A percentile compares a stretch with the other conserved stretches of the same genome.
phyloP scores from a whole-genome alignment of 1,140 invertebrate genomes.

The Helicoverpa armigera region DNA sequence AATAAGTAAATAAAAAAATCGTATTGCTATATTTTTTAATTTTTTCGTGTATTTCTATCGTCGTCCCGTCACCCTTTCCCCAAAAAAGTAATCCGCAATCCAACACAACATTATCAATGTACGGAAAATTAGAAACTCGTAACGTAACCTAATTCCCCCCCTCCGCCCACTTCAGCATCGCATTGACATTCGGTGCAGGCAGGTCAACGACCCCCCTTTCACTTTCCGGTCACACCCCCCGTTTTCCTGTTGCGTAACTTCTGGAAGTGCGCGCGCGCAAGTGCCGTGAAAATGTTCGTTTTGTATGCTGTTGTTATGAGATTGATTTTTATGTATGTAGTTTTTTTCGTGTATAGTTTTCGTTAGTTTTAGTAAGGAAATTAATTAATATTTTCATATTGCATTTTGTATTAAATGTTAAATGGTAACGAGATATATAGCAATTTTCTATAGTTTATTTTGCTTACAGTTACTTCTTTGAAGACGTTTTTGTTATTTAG shows the following conservation, averaged over 20 bases:
- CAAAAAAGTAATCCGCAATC: background rate
- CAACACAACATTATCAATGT: slow-evolving; percentile 20
- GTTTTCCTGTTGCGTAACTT: slow-evolving; percentile 70
- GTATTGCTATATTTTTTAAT: no score
- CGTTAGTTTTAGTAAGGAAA: background rate
- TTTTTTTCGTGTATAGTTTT: background rate
- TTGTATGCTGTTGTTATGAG: slow-evolving; percentile 12
- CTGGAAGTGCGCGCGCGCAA: slow-evolving; percentile 57
- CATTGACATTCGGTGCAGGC: slow-evolving; percentile 70
- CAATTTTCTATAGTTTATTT: no score
- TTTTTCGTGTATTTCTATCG: no score
- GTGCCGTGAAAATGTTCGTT: slow-evolving; percentile 47
- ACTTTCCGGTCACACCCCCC: slow-evolving; percentile 63
- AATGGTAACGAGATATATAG: no score
- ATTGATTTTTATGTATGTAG: slow-evolving; percentile 1
- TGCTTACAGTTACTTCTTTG: no score
- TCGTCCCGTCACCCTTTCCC: no score
- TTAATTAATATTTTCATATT: no score
- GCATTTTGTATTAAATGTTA: no score
- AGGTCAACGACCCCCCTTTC: slow-evolving; percentile 70
- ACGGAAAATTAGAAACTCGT: slow-evolving; percentile 44
- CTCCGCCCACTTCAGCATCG: slow-evolving; percentile 35
- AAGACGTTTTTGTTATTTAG: no score
- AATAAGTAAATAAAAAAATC: no score
- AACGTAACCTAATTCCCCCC: slow-evolving; percentile 56